A percentile compares a stretch with the other conserved stretches of the same genome.
phyloP scores from a whole-genome alignment of 2,113 vertebrate genomes.

The Pluvialis apricaria region DNA sequence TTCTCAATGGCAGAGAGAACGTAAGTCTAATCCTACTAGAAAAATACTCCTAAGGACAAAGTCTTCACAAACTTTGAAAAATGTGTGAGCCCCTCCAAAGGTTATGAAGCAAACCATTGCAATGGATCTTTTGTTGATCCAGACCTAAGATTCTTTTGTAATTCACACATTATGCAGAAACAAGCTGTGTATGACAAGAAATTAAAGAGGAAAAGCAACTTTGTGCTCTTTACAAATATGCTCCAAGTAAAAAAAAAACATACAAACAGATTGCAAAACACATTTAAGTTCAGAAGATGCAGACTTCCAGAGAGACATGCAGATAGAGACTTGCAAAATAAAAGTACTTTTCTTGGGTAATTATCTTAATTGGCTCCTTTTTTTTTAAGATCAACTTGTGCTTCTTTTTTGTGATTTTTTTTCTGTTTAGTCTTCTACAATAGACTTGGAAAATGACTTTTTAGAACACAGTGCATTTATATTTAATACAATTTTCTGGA shows the following conservation, averaged over 20 bases:
- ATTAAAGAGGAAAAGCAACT: neutral
- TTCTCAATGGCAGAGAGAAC: neutral
- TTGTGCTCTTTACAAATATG: neutral
- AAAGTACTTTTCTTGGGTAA: neutral
- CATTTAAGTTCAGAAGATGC: slow-evolving; percentile 41
- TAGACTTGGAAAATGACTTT: neutral
- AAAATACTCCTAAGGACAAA: neutral
- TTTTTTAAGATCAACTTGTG: neutral
- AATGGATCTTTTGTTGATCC: neutral
- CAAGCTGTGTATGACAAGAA: slow-evolving; percentile 1
- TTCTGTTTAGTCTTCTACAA: neutral
- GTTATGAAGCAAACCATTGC: neutral
- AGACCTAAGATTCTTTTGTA: neutral
- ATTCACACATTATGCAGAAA: slow-evolving; percentile 3
- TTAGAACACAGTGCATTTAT: neutral
- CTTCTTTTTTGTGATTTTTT: neutral
- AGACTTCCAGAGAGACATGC: slow-evolving; percentile 13
- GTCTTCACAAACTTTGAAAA: neutral
- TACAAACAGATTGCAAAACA: slow-evolving; percentile 60
- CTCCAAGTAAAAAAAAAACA: neutral
- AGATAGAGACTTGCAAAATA: slow-evolving; percentile 24
- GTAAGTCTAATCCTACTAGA: neutral
- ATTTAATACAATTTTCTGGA: neutral
- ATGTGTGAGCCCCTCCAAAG: neutral
- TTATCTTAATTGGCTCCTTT: slow-evolving; percentile 37